Base-by-base conservation (phyloP, 2,113 vertebrate species). In the Eleginops maclovinus region DNA sequence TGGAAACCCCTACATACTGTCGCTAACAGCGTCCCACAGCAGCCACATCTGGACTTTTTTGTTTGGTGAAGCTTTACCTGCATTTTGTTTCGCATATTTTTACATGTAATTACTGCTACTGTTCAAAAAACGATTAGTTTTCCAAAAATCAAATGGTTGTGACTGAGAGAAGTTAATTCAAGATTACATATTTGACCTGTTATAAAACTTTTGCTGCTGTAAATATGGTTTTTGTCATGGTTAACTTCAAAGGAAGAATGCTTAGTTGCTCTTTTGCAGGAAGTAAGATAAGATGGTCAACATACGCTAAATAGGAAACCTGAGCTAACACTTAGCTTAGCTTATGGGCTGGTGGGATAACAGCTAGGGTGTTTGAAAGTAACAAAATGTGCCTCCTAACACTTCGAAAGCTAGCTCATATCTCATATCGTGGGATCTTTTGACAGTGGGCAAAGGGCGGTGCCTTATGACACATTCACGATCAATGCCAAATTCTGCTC, bases 1-100 rank as follows among this genome's bases (percentile, higher is more conserved):
- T 83, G 85, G 85, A 91, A 93, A 89, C 87, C 90, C 73, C 72
- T 86, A 82, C 55, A 67, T 55, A 46, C 72, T 75, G 85, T 85
- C 81, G 40, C 79, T 56, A 75, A 81, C 81, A 75, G 84, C 53
- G 19, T 77, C 87, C 70, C 49, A 61, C 77, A 83, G 79, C 56
- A 83, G 75, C 75, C 44, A 51, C 61, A 79, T 77, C 80, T 72
- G 81, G 76, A 82, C 62, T 87, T 64, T 61, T 73, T 64, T 81
- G 53, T 85, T 89, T 79, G 75, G 87, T 63, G 53, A 85, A 72
- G 67, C 72, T 65, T 88, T 73, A 43, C n/a, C 71, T 47, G 68
- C 55, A 54, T 83, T 88, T 87, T 79, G 21, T 62, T 68, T 73
- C 46, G 61, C 47, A 64, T 59, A 28, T 70, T 46, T 79, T 81